Evolutionary conservation across 2,113 vertebrate species (phyloP).

Genomic region (Urocitellus parryii): DNA sequence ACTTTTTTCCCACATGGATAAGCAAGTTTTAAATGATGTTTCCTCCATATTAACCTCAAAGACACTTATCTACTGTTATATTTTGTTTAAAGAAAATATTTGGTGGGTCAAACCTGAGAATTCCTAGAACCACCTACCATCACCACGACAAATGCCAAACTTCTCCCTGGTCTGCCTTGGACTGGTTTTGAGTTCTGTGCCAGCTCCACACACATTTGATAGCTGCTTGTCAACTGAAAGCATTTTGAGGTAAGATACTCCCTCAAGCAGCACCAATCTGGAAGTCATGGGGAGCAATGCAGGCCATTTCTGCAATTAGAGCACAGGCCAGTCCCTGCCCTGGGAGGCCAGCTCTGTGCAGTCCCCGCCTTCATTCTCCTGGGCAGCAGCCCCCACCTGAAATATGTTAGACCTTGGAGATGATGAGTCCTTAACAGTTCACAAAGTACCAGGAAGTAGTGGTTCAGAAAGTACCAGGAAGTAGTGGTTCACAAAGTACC

Average conservation of each 20-base stretch:
- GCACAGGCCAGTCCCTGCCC: no score
- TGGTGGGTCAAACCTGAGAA: not conserved
- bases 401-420: not conserved
- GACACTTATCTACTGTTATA: not conserved
- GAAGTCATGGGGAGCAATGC: not conserved
- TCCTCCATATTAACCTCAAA: constrained; percentile 31
- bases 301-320: not conserved
- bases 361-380: rapidly evolving
- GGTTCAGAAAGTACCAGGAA: not conserved
- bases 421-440: not conserved
- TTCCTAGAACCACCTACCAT: not conserved
- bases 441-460: no score
- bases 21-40: constrained; percentile 22
- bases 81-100: not conserved
- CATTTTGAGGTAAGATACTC: not conserved
- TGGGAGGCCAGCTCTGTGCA: no score
- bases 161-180: not conserved
- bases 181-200: not conserved
- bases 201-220: not conserved
- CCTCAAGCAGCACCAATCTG: not conserved
- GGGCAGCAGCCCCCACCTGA: rapidly evolving
- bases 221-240: not conserved
- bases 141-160: not conserved
- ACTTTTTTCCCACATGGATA: constrained; percentile 53
- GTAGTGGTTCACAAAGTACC: not conserved